Base-by-base conservation (phyloP, 2,888 invertebrate genomes). In the Xestia ashworthii region DNA sequence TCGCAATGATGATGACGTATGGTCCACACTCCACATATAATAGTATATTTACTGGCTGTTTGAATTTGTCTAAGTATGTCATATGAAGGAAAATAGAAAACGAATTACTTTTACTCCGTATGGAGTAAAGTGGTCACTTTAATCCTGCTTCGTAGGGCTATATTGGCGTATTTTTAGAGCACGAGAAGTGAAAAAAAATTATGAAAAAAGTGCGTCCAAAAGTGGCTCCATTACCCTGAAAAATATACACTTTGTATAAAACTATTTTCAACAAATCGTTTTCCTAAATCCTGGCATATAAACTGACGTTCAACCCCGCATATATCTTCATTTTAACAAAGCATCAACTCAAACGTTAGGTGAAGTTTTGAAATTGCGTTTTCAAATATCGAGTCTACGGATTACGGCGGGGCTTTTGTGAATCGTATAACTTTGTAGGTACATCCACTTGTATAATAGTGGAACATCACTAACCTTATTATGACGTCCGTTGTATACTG, bases 361-460 rank as follows among this genome's bases (percentile, higher is more conserved):
- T 74, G 82, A 87, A 85, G 81, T 81, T 87, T 71, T 74, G 82
- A 87, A 82, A 84, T 79, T 85, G 78, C 78, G 76, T 83, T 85
- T 83, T 85, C 83, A 77, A 74, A 83, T 78, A 87, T 87, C 76
- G 76, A 78, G 74, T 78, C 74, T 69, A 71, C 85, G 74, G 76
- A 78, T 85, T 82, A 78, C 68, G 72, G 78, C 62, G 64, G 66
- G 65, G 74, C 80, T 83, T 85, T 80, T 81, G 77, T 75, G 73
- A 84, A 78, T 81, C 62, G 60, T 80, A 74, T 71, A 84, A 87
- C 77, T 81, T 81, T 85, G 68, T 71, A 79, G 67, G 68, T 77
- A 77, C 58, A 74, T 80, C 72, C 71, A 64, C 65, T 80, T 78
- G 66, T 76, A 81, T 81, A 81, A 76, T 81, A 68, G 75, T 68